A percentile compares a stretch with the other conserved stretches of the same genome.
Evolutionary conservation across 1,140 invertebrate species (phyloP).

Genomic region (Zeugodacus cucurbitae): DNA sequence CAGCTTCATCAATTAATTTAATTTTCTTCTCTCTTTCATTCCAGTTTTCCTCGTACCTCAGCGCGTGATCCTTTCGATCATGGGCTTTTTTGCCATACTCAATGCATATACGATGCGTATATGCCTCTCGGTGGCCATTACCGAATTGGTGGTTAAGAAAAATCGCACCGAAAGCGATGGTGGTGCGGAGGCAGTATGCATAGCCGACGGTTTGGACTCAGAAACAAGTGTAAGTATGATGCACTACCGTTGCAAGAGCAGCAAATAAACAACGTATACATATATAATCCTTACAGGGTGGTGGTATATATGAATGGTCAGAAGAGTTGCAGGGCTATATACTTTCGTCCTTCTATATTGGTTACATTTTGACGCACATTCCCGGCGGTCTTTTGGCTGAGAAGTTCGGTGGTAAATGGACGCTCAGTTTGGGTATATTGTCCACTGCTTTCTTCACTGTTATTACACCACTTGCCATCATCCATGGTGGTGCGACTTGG

Average conservation of each 20-base stretch:
- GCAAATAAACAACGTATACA: neutral
- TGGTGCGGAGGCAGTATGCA: constrained; percentile 49
- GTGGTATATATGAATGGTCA: constrained; percentile 56
- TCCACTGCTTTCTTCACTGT: constrained; percentile 81
- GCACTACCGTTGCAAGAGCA: neutral
- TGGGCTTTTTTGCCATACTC: constrained; percentile 87
- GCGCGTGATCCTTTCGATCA: constrained; percentile 80
- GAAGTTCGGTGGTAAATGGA: constrained; percentile 80
- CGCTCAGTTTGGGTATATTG: constrained; percentile 77
- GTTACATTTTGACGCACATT: constrained; percentile 71
- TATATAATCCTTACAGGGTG: constrained; percentile 36
- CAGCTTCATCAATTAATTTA: too few species aligned
- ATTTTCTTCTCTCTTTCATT: constrained; percentile 50
- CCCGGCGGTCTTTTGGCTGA: constrained; percentile 77
- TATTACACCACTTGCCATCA: constrained; percentile 74
- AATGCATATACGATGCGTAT: constrained; percentile 91
- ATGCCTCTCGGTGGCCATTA: constrained; percentile 89
- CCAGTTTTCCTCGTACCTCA: constrained; percentile 76
- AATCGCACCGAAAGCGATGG: constrained; percentile 49
- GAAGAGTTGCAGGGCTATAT: constrained; percentile 70
- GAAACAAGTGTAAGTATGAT: constrained; percentile 40
- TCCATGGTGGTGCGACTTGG: constrained; percentile 69
- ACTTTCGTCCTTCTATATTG: constrained; percentile 68
- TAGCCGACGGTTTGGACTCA: constrained; percentile 50
- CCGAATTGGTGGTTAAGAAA: constrained; percentile 78